A percentile compares a stretch with the other conserved stretches of the same genome.
These are phyloP conservation scores for Notothenia rossii DNA, from an alignment of 2,113 vertebrate genomes.

Conservation along the genomic window DNA sequence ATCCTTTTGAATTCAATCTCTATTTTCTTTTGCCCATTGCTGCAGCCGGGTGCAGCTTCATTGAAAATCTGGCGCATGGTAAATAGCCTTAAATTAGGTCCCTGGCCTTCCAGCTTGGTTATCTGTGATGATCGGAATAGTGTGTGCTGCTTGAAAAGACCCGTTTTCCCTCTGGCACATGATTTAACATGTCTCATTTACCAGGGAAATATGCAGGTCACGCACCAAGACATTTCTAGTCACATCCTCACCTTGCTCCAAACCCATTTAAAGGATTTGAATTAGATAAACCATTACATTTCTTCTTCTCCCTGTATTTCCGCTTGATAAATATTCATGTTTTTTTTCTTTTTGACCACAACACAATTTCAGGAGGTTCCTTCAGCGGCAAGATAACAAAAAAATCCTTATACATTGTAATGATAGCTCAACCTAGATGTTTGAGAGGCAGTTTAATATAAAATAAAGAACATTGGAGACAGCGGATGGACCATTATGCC, in stretches of 20 bases:
- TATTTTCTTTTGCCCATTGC: slow-evolving; percentile 19
- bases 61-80: slow-evolving; percentile 70
- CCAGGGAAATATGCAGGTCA: slow-evolving; percentile 79
- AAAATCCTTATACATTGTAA: slow-evolving; percentile 50
- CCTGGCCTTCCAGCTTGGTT: slow-evolving; percentile 76
- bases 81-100: slow-evolving; percentile 80
- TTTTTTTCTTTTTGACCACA: slow-evolving; percentile 63
- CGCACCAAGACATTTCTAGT: slow-evolving; percentile 70
- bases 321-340: slow-evolving; percentile 78
- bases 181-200: slow-evolving; percentile 83
- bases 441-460: slow-evolving; percentile 43
- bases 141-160: slow-evolving; percentile 77
- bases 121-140: slow-evolving; percentile 81
- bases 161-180: slow-evolving; percentile 76
- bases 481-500: slow-evolving; percentile 23
- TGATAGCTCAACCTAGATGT: slow-evolving; percentile 64
- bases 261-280: slow-evolving; percentile 75
- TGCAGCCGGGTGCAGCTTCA: slow-evolving; percentile 51
- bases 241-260: slow-evolving; percentile 70
- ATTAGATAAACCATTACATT: slow-evolving; percentile 74
- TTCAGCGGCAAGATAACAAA: slow-evolving; percentile 49
- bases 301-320: slow-evolving; percentile 52
- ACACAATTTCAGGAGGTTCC: slow-evolving; percentile 70
- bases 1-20: background rate
- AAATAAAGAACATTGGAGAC: slow-evolving; percentile 37